Conservation (phyloP, 2,888 invertebrate species). For the Ormyrus rosae region DNA sequence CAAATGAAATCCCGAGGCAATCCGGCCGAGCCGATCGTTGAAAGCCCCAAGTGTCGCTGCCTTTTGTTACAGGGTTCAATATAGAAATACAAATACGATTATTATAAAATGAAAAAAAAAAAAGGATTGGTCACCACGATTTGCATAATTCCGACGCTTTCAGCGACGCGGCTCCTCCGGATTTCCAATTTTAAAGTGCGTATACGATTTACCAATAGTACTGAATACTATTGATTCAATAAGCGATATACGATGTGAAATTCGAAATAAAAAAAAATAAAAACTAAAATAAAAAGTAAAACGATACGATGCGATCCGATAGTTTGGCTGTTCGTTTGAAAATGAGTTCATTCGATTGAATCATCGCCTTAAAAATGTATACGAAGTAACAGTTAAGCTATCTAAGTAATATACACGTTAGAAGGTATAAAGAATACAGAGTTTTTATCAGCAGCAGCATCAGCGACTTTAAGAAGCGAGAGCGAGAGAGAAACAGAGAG, state of each 20-base stretch:
- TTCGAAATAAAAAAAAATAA: conserved; percentile 27
- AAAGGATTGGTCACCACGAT: conserved; percentile 35
- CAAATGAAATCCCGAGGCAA: conserved; percentile 32
- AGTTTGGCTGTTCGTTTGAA: conserved; percentile 73
- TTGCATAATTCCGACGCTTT: conserved; percentile 47
- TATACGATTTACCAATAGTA: conserved; percentile 56
- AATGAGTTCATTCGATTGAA: conserved; percentile 76
- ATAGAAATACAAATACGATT: conserved; percentile 52
- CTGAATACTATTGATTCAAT: conserved; percentile 39
- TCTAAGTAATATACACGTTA: conserved; percentile 76
- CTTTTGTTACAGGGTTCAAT: conserved; percentile 58
- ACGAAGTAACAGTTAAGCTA: conserved; percentile 76
- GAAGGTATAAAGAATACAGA: conserved; percentile 71
- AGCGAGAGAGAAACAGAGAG: conserved; percentile 51
- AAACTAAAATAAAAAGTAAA: conserved; percentile 33
- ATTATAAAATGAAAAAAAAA: conserved; percentile 23
- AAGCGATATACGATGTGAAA: conserved; percentile 54
- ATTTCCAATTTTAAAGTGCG: conserved; percentile 48
- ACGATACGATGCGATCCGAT: conserved; percentile 63
- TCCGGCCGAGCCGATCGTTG: conserved; percentile 34
- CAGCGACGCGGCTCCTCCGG: conserved; percentile 31
- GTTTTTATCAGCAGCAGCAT: conserved; percentile 71
- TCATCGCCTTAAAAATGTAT: conserved; percentile 77
- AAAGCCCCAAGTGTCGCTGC: conserved; percentile 51
- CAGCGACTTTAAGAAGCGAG: conserved; percentile 65